These are phyloP conservation scores for mouse (Mus musculus) DNA, from an alignment of 2,113 vertebrate species.

Conservation along the genomic window GRCm39 chr12:8403001-8403500, in stretches of 20 bases:
- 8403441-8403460: not conserved
- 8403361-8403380: not conserved
- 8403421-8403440: not conserved
- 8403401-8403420: not conserved
- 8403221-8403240: not conserved
- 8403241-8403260: not conserved
- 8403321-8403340: not conserved
- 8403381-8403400: not conserved
- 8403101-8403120: not conserved
- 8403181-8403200: not conserved
- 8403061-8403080: not conserved
- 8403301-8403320: not conserved
- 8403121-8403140: accelerated
- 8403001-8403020: not conserved
- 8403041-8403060: not conserved
- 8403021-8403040: not conserved
- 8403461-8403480: not conserved
- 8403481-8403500: not conserved
- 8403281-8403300: not conserved
- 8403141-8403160: not conserved
- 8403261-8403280: not conserved
- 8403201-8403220: not conserved
- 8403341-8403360: not conserved
- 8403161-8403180: not conserved
- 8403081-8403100: not conserved